phyloP scores from a whole-genome alignment of 1,140 invertebrate genomes.

The Dreissena rostriformis region DNA sequence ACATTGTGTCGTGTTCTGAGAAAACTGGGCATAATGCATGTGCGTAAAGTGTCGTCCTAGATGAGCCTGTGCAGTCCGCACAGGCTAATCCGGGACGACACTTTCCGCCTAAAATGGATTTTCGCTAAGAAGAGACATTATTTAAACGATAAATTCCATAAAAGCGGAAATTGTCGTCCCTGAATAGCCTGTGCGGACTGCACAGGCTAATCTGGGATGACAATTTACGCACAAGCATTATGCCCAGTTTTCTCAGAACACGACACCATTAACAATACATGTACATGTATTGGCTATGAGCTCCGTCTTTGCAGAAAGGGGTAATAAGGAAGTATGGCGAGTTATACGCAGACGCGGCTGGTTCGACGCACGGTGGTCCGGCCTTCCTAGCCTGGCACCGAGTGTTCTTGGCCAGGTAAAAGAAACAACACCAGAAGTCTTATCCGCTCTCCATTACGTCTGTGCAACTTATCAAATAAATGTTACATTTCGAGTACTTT shows the following conservation, averaged over 20 bases:
- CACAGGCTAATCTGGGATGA: not conserved
- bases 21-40: too few relatives aligned
- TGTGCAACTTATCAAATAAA: not conserved
- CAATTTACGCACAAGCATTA: not conserved
- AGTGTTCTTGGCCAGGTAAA: slow-evolving; percentile 61
- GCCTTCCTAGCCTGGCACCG: slow-evolving; percentile 67
- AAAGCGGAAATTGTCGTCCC: not conserved
- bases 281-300: too few relatives aligned
- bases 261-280: too few relatives aligned
- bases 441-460: not conserved
- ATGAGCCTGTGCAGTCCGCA: too few relatives aligned
- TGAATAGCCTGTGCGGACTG: not conserved
- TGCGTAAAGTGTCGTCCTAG: too few relatives aligned
- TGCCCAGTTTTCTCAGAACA: not conserved
- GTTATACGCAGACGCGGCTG: not conserved
- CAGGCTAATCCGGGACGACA: too few relatives aligned
- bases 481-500: too few relatives aligned
- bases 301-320: slow-evolving; percentile 18
- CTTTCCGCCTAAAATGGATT: too few relatives aligned
- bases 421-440: too few relatives aligned
- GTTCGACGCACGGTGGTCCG: slow-evolving; percentile 54
- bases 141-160: not conserved
- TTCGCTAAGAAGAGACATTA: not conserved
- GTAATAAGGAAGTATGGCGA: slow-evolving; percentile 12
- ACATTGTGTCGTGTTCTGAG: too few relatives aligned